Conservation (phyloP, 2,113 vertebrate genomes). For the Eleginops maclovinus region DNA sequence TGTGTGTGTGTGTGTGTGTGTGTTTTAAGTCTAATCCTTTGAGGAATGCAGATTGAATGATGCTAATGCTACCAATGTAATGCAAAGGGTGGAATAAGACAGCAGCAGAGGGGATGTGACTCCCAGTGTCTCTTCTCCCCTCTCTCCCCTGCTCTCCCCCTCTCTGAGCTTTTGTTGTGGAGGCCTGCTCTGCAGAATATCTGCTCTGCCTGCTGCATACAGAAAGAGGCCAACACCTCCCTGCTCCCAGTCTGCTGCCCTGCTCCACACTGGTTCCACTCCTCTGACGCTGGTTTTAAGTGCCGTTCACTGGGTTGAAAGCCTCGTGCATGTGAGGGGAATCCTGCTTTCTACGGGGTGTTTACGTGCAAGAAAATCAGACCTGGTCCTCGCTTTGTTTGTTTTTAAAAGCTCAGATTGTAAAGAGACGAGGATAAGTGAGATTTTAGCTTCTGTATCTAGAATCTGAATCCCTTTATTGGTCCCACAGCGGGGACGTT, state of each 20-base stretch:
- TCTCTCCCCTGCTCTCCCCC: constrained; percentile 5
- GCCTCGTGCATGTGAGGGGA: not conserved
- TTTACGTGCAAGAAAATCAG: not conserved
- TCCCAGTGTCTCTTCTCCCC: constrained; percentile 42
- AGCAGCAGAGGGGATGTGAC: constrained; percentile 37
- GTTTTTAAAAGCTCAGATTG: not conserved
- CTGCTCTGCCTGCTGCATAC: constrained; percentile 63
- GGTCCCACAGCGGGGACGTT: too few relatives aligned
- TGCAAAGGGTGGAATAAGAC: constrained; percentile 1
- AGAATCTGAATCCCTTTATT: too few relatives aligned
- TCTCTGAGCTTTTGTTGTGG: constrained; percentile 72
- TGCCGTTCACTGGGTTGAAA: not conserved
- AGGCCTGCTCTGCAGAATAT: constrained; percentile 72
- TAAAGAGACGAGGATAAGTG: not conserved
- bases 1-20: constrained; percentile 43
- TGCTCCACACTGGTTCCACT: not conserved
- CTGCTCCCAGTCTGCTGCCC: constrained; percentile 14
- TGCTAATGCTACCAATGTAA: constrained; percentile 32
- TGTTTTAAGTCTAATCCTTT: constrained; percentile 43
- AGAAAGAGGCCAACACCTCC: constrained; percentile 60
- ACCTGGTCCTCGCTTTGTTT: not conserved
- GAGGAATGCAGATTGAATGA: constrained; percentile 61
- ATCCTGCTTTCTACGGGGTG: not conserved
- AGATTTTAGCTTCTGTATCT: not conserved
- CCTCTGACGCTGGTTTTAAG: not conserved